A percentile compares a stretch with the other conserved stretches of the same genome.
Conservation (phyloP, 2,797 vertebrate genomes). For the Nothura maculosa region DNA sequence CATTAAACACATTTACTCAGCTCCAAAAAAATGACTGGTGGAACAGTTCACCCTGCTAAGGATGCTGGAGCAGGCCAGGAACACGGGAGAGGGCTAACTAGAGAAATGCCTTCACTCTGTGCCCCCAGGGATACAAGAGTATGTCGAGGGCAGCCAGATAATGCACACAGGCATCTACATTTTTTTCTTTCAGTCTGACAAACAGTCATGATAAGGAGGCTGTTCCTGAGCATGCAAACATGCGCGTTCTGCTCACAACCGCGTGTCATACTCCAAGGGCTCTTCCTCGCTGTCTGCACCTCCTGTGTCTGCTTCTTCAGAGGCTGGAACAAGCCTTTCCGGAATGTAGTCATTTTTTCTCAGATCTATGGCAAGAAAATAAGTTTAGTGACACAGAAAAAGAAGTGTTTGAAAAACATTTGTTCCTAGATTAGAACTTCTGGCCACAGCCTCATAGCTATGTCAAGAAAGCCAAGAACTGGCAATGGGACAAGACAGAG, state of each 20-base stretch:
- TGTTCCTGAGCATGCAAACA: neutral
- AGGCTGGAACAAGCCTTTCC: conserved; percentile 65
- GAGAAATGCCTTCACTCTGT: neutral
- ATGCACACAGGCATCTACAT: neutral
- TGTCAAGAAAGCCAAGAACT: neutral
- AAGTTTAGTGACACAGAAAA: neutral
- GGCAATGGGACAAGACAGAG: neutral
- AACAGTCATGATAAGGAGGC: neutral
- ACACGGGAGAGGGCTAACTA: neutral
- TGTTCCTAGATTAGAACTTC: neutral
- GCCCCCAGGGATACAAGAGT: neutral
- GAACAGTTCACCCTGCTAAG: neutral
- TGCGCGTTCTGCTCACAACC: neutral
- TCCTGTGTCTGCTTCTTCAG: conserved; percentile 59
- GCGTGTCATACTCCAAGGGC: conserved; percentile 67
- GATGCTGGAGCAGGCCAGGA: neutral
- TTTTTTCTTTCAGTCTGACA: neutral
- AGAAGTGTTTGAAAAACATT: neutral
- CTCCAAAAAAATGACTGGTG: neutral
- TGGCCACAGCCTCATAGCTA: neutral
- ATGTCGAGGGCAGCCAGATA: neutral
- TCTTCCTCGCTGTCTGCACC: neutral
- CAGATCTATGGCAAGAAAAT: conserved; percentile 87
- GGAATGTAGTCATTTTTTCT: conserved; percentile 81
- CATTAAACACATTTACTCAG: neutral